Base-by-base conservation (phyloP, 2,888 invertebrate genomes). In the Leistus spinibarbis region DNA sequence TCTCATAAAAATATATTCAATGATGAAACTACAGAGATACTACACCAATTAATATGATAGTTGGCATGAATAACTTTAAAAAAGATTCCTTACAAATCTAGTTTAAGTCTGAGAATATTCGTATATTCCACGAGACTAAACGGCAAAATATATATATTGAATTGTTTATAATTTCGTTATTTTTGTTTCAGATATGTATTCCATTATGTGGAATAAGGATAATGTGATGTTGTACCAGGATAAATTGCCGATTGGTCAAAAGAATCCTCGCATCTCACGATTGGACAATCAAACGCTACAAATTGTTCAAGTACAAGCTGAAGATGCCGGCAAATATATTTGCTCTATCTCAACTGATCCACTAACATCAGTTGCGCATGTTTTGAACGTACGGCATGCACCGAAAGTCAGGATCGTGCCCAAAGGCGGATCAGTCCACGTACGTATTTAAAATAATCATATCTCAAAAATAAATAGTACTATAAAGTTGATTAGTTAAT, bases 301-400 rank as follows among this genome's bases (percentile, higher is more conserved):
- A 62, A 80, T 80, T n/a, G 68, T 63, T 2, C 60, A 76, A 0
- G 22, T 80, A 0, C 62, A 74, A 22, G 76, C 70, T 2, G 57
- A 71, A 0, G 84, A 84, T 77, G 81, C 70, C 40, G 84, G 83
- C 10, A 77, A 77, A 4, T 85, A 84, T 78, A 78, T 79, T 1
- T 85, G 85, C 77, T 76, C 78, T 22, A 76, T 83, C 3, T 60
- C 73, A 17, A 73, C 73, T 23, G 40, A 66, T 7, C 67, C 73
- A 54, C 17, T 53, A 7, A 72, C 40, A n/a, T 76, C 74, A 23
- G 78, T 85, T 3, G 76, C 77, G 4, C 84, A 85, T 76, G 75
- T 27, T 9, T 72, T 85, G n/a, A 70, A 76, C 10, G 57, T 81
- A 60, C 22, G 40, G 4, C 40, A 40, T 40, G 40, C 40, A 7